A percentile compares a stretch with the other conserved stretches of the same genome.
phyloP scores from a whole-genome alignment of 2,113 vertebrate genomes.

The Antidorcas marsupialis region DNA sequence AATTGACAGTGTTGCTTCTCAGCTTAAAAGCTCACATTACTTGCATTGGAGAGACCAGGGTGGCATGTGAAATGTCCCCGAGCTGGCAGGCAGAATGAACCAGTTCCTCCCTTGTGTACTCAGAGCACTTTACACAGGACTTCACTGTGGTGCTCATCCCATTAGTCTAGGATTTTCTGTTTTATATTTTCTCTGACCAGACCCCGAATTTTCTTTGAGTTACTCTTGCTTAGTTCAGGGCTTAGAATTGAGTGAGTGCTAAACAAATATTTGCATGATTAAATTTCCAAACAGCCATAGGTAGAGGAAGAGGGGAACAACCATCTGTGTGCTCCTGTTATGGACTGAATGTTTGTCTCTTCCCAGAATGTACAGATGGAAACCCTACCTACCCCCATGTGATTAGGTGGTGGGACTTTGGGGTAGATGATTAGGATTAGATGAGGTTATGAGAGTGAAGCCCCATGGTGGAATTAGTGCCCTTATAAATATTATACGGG shows the following conservation, averaged over 20 bases:
- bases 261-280: neutral
- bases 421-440: neutral
- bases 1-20: neutral
- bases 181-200: neutral
- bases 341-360: neutral
- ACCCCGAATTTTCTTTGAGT: neutral
- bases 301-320: neutral
- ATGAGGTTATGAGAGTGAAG: neutral
- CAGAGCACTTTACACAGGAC: fast-evolving
- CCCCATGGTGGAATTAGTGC: neutral
- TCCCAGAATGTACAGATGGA: neutral
- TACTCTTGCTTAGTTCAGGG: neutral
- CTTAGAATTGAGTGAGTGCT: neutral
- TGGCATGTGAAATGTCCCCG: neutral
- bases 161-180: neutral
- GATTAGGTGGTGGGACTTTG: neutral
- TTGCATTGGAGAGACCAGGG: neutral
- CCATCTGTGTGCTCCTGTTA: neutral
- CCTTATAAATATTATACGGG: too few relatives aligned
- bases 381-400: neutral
- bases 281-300: neutral
- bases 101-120: fast-evolving
- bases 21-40: neutral
- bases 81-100: neutral
- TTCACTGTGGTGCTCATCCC: neutral